These are phyloP conservation scores for Ylistrum balloti DNA, from an alignment of 1,140 invertebrate species.

Conservation along the genomic window DNA sequence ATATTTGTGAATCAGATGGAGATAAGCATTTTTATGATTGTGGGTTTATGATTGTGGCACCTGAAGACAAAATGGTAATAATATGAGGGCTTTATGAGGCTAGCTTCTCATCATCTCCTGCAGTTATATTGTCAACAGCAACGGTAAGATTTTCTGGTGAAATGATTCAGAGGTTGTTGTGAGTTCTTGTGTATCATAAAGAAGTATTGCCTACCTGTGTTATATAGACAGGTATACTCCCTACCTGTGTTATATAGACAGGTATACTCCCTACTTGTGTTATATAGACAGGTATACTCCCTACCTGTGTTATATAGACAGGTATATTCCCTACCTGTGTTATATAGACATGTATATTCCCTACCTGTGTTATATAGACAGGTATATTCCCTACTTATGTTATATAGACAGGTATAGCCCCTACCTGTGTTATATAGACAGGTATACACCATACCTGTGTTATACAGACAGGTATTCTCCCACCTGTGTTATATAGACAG, in stretches of 20 bases:
- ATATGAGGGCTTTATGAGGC: not conserved
- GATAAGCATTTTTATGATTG: not conserved
- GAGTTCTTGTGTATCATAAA: too few species aligned
- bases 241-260: too few species aligned
- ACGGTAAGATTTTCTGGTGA: not conserved
- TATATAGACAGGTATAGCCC: conserved; percentile 1
- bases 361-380: conserved; percentile 15
- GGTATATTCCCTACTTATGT: not conserved
- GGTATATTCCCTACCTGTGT: not conserved
- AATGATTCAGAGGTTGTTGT: not conserved
- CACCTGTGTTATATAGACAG: conserved; percentile 26
- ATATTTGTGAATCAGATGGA: not conserved
- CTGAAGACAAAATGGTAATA: not conserved
- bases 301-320: not conserved
- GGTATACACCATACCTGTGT: conserved; percentile 4
- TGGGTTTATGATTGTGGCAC: not conserved
- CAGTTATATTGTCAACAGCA: not conserved
- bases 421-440: conserved; percentile 32
- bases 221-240: too few species aligned
- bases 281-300: too few species aligned
- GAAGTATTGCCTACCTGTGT: too few species aligned
- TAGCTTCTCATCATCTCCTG: not conserved
- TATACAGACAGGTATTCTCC: conserved; percentile 2
- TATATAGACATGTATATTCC: not conserved
- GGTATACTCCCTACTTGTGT: too few species aligned